phyloP scores from a whole-genome alignment of 35 echinoderm and acorn worm genomes.

The Ophiothrix spiculata region DNA sequence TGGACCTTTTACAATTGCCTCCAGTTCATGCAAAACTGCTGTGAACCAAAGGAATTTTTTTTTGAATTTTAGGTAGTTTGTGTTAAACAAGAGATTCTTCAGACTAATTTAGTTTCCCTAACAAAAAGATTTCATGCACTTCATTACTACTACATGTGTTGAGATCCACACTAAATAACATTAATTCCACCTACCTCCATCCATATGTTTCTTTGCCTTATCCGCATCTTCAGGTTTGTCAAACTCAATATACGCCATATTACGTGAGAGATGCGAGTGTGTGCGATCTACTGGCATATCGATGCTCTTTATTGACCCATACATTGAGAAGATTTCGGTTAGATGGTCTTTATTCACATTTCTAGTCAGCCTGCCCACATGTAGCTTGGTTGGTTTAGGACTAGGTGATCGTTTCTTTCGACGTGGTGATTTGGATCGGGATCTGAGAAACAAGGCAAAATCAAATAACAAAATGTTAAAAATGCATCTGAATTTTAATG shows the following conservation, averaged over 20 bases:
- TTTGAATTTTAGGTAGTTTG: too few species aligned
- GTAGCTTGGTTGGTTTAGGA: constrained; percentile 78
- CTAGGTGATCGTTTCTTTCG: constrained; percentile 71
- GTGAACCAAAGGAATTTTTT: too few species aligned
- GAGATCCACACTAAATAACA: too few species aligned
- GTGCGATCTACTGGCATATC: constrained; percentile 71
- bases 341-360: constrained; percentile 98
- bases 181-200: constrained; percentile 87
- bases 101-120: too few species aligned
- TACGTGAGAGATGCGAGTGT: constrained; percentile 66
- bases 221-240: constrained; percentile 80
- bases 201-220: constrained; percentile 94
- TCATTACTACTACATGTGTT: too few species aligned
- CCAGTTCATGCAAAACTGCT: too few species aligned
- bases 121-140: too few species aligned
- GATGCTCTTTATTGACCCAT: constrained; percentile 71
- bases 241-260: constrained; percentile 93
- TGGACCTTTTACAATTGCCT: too few species aligned
- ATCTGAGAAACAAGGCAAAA: too few species aligned
- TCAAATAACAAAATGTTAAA: too few species aligned
- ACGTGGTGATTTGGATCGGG: constrained; percentile 77
- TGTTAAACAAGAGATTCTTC: too few species aligned
- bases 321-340: constrained; percentile 91
- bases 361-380: constrained; percentile 70
- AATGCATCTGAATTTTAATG: too few species aligned